Evolutionary conservation across 2,113 vertebrate genomes (phyloP), one percentile per base, ranked within the genome.

Genomic region (Corapipo altera): DNA sequence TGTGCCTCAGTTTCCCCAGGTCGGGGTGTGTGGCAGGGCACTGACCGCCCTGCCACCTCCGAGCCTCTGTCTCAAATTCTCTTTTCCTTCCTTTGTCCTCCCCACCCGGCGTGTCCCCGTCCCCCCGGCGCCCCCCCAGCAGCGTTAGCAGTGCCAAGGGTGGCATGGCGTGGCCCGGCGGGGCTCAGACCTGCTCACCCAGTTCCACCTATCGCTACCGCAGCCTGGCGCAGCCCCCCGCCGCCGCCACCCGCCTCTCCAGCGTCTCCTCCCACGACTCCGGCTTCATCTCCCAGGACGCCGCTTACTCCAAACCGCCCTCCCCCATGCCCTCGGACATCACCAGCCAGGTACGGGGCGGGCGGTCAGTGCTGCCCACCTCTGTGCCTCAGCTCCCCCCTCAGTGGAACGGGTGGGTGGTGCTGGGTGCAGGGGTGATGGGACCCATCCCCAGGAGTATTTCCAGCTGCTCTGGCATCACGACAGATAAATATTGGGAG

Each of bases 231-330:
- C 99, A 99, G 98, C 98, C 99, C 79, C 98, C 98, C 13, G 92
- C 98, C 27, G 85, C 98, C n/a, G 58, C 98, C 66, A 97, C 99
- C 61, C 99, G 99, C 93, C 99, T 99, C 95, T 99, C 99, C 98
- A 99, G 99, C n/a, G 98, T 99, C 96, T 99, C 99, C 71, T 99
- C 99, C 76, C 99, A 99, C 15, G 99, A 99, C 98, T 99, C 99
- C 1, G 99, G 99, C 96, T 99, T 99, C 95, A 96, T 99, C 96
- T 99, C 99, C 93, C 99, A 99, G 98, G 99, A 99, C 0, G 98
- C 99, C 81, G 82, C 98, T 65, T 99, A 99, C 97, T 99, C 99
- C 86, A 99, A 99, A 94, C 99, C 99, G 0, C 99, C 99, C 27
- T 99, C 99, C 1, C 99, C 99, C 55, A 99, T 99, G 99, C 99